These are phyloP conservation scores for Opisthocomus hoazin DNA, from an alignment of 2,113 vertebrate species.

Conservation along the genomic window DNA sequence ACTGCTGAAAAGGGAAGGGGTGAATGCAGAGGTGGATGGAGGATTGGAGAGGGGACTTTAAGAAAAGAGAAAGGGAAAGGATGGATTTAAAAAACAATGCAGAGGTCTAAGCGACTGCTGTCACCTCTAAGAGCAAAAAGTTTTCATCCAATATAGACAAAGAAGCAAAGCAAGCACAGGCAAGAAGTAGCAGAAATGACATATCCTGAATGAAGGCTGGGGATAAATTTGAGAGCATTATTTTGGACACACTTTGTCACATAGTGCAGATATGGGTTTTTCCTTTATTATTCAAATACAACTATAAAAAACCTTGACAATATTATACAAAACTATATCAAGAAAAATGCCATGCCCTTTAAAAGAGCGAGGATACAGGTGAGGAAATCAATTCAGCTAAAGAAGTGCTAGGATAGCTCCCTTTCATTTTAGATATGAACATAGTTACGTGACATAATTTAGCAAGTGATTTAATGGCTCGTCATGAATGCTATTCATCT, in stretches of 20 bases:
- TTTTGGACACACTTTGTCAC: neutral
- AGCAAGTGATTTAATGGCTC: conserved; percentile 22
- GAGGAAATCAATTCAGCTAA: neutral
- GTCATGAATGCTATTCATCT: conserved; percentile 14
- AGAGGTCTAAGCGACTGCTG: neutral
- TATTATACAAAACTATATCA: neutral
- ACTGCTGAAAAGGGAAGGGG: neutral
- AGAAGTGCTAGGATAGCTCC: neutral
- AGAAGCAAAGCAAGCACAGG: neutral
- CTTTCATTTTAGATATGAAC: conserved; percentile 1
- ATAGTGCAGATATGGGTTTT: neutral
- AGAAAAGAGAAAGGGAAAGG: neutral
- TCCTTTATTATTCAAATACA: neutral
- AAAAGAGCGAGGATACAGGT: neutral
- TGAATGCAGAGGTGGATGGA: neutral
- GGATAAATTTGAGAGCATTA: neutral
- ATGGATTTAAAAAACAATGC: neutral
- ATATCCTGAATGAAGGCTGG: neutral
- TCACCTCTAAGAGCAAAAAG: neutral
- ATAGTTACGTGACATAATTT: neutral
- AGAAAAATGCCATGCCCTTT: neutral
- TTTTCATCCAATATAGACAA: neutral
- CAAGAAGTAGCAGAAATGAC: neutral
- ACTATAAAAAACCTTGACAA: neutral
- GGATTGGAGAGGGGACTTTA: neutral